These are phyloP conservation scores for Luehdorfia chinensis DNA, from an alignment of 1,140 invertebrate species.

Conservation along the genomic window DNA sequence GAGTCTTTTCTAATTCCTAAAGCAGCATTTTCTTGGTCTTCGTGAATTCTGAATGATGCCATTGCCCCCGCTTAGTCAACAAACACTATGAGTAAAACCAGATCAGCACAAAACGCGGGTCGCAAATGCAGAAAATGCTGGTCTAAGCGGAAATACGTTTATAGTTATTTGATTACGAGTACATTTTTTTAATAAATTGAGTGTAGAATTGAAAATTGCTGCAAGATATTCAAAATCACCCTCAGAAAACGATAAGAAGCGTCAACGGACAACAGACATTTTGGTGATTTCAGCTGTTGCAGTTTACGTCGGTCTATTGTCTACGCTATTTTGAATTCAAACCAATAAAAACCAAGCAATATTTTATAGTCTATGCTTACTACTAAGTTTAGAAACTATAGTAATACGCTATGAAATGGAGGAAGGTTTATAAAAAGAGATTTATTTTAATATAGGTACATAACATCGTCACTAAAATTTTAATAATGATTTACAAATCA, in stretches of 20 bases:
- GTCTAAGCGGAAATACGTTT: constrained; percentile 36
- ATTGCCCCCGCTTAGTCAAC: constrained; percentile 70
- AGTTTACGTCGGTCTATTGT: constrained; percentile 59
- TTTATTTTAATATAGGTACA: too few species aligned
- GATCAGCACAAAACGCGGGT: constrained; percentile 29
- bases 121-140: constrained; percentile 35
- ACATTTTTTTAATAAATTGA: constrained; percentile 51
- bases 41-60: constrained; percentile 82
- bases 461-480: too few species aligned
- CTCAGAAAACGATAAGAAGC: constrained; percentile 51
- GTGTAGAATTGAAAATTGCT: constrained; percentile 39
- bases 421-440: too few species aligned
- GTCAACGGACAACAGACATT: constrained; percentile 74
- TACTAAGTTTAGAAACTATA: background rate
- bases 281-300: constrained; percentile 67
- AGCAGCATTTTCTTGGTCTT: constrained; percentile 81
- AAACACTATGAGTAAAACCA: constrained; percentile 48
- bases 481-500: too few species aligned
- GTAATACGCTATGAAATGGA: too few species aligned
- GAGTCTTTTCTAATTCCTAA: constrained; percentile 61
- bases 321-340: constrained; percentile 58
- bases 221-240: constrained; percentile 48
- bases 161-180: constrained; percentile 28
- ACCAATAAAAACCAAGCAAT: constrained; percentile 37
- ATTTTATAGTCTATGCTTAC: too few species aligned